phyloP scores from a whole-genome alignment of 2,797 vertebrate species.

The Semaprochilodus insignis region DNA sequence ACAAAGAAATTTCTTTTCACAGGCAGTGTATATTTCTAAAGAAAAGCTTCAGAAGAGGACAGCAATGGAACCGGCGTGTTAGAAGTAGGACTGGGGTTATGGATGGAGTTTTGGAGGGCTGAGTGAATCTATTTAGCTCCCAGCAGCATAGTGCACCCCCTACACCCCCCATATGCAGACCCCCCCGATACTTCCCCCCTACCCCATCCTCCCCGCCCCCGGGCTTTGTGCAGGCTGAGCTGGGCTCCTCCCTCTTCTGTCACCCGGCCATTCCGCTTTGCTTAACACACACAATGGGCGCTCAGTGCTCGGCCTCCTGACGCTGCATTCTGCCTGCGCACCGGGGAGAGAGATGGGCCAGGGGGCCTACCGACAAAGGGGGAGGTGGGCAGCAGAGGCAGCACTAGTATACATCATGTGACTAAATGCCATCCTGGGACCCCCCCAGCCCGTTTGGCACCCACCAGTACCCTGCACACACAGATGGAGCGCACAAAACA shows the following conservation, averaged over 20 bases:
- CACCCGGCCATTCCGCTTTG: slow-evolving; percentile 98
- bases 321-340: slow-evolving; percentile 85
- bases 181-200: slow-evolving; percentile 48
- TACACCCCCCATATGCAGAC: slow-evolving; percentile 24
- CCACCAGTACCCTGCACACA: slow-evolving; percentile 53
- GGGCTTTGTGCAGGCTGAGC: slow-evolving; percentile 88
- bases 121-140: slow-evolving; percentile 81
- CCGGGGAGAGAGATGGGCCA: slow-evolving; percentile 71
- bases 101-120: slow-evolving; percentile 74
- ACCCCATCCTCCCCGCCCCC: slow-evolving; percentile 81
- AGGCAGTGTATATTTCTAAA: no score
- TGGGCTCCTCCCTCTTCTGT: slow-evolving; percentile 94
- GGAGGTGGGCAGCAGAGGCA: slow-evolving; percentile 72
- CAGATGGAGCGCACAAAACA: slow-evolving; percentile 74
- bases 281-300: slow-evolving; percentile 96
- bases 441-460: slow-evolving; percentile 43
- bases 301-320: slow-evolving; percentile 89
- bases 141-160: slow-evolving; percentile 70
- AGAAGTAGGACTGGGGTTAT: slow-evolving; percentile 49
- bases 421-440: slow-evolving; percentile 81
- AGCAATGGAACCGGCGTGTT: slow-evolving; percentile 16
- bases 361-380: slow-evolving; percentile 26
- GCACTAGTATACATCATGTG: slow-evolving; percentile 76
- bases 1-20: no score
- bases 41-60: not conserved